These are phyloP conservation scores for Pelvicachromis taeniatus DNA, from an alignment of 2,113 vertebrate genomes.

Conservation along the genomic window DNA sequence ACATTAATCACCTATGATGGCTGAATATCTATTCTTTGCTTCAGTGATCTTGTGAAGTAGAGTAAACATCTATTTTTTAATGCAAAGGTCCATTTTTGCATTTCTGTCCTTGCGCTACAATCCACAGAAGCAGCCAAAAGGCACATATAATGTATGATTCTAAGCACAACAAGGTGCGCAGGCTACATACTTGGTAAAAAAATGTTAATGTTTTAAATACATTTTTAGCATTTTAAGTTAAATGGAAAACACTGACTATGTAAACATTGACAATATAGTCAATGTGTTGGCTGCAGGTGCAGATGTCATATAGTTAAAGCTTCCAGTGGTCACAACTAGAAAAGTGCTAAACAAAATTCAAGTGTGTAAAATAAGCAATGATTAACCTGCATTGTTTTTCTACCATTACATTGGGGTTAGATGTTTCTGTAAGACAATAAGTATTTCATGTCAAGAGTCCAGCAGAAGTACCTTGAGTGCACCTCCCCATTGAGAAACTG, in stretches of 20 bases:
- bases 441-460: neutral
- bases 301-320: neutral
- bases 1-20: neutral
- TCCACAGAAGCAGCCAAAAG: neutral
- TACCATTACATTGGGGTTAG: neutral
- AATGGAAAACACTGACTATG: no score
- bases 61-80: neutral
- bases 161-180: neutral
- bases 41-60: neutral
- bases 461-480: neutral
- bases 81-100: neutral
- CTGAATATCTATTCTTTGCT: neutral
- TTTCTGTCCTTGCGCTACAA: neutral
- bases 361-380: neutral
- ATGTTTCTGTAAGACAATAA: neutral
- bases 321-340: neutral
- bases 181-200: neutral
- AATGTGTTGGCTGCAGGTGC: rapidly evolving
- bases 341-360: neutral
- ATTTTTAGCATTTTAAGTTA: neutral
- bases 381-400: neutral
- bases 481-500: neutral
- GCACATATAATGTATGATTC: neutral
- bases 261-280: neutral
- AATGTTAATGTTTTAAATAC: neutral